Evolutionary conservation across 1,140 invertebrate species (phyloP), one percentile per base, ranked within the genome.

Genomic region (Octopus sinensis): DNA sequence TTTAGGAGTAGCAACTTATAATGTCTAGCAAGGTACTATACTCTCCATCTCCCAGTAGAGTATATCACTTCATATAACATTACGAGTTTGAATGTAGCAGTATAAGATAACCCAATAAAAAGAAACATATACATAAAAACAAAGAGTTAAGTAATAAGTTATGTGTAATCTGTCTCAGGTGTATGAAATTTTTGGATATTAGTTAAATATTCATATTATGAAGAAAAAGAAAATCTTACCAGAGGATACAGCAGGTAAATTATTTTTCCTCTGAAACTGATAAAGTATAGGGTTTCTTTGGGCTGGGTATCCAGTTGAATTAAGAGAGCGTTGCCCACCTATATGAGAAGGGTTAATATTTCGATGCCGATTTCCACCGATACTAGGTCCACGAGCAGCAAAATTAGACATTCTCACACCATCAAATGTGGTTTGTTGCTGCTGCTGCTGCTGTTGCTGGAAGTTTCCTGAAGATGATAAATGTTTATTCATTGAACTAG

Each of bases 381-480:
- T 23, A 9, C 68, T 23, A 73, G 68, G 68, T 73, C 17, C 68
- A 13, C 68, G 73, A 78, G 71, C 3, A 54, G 71, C 80, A 83
- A 83, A 51, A 71, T 79, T 12, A 78, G 75, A 17, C 62, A 78
- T 43, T 76, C 78, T 6, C 73, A 23, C 73, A 43, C 51, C 68
- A 80, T 54, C 68, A 78, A 78, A 56, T 77, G 84, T 54, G 82
- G 83, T 23, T 54, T 82, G 82, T 76, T 80, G 73, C 76, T 80
- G 73, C 53, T 77, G 80, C 71, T 82, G 79, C 43, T 82, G 82
- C 78, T 82, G 79, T 53, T 84, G 83, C 54, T 84, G 84, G 12
- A 73, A 78, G 53, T 82, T 77, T 30, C 83, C 53, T 52, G 82
- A 73, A 73, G 68, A 73, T 13, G 68, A 17, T 73, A 73, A 73